phyloP scores from a whole-genome alignment of 2,113 vertebrate genomes.

The Herpailurus yagouaroundi region DNA sequence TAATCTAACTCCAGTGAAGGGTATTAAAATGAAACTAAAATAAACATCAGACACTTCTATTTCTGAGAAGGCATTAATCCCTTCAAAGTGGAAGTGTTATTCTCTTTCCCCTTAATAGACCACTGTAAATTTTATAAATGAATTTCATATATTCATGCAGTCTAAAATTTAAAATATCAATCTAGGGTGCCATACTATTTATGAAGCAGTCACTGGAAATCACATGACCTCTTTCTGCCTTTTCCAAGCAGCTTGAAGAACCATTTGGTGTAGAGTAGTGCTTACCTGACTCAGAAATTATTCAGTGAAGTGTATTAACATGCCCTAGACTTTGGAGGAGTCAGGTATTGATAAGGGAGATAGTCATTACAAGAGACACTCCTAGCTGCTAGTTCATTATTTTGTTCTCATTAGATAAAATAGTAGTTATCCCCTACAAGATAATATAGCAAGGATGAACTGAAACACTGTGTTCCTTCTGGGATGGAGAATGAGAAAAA shows the following conservation, averaged over 20 bases:
- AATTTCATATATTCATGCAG: background rate
- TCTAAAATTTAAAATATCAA: conserved; percentile 33
- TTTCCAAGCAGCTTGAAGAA: conserved; percentile 9
- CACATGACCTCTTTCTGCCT: conserved; percentile 13
- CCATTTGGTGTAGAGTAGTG: background rate
- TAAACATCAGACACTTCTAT: conserved; percentile 3
- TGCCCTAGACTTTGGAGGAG: background rate
- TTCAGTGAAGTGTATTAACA: background rate
- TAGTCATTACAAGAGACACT: background rate
- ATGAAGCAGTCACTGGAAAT: conserved; percentile 25
- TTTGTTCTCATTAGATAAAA: conserved; percentile 38
- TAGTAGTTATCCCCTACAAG: background rate
- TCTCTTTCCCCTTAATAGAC: background rate
- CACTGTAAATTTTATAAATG: conserved; percentile 25
- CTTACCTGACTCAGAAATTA: background rate
- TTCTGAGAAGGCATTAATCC: conserved; percentile 43
- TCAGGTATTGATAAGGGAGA: background rate
- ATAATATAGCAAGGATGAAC: background rate
- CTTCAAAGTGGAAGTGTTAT: background rate
- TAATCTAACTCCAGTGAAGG: background rate
- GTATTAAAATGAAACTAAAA: background rate
- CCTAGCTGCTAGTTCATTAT: background rate
- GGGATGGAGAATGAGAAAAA: background rate
- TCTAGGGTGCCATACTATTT: background rate
- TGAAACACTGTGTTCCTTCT: background rate